Base-by-base conservation (phyloP, 2,888 invertebrate genomes). In the Frankliniella fusca region DNA sequence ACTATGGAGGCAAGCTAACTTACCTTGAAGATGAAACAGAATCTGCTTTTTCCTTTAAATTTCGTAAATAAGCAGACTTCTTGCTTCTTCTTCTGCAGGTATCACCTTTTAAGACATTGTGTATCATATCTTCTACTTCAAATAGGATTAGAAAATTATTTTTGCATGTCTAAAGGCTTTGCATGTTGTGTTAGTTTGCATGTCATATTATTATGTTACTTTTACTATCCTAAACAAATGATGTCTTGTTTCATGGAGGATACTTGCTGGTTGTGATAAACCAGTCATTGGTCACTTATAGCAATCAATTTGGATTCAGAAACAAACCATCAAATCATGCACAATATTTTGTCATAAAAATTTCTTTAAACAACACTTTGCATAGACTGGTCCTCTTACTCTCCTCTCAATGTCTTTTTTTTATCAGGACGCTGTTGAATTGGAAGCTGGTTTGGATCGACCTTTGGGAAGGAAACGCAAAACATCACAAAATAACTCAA, bases 401-500 rank as follows among this genome's bases (percentile, higher is more conserved):
- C 10, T 0, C 48, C 48, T 15, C 38, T 80, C 38, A 80, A 23
- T 81, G 0, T 50, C 27, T 49, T 54, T 80, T 49, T 12, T n/a
- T 28, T 80, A 86, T 83, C 90, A 93, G 91, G 93, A 94, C 87
- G 90, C 91, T 84, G 90, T 91, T 85, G 93, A 94, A 87, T 90
- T 94, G 85, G 94, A 94, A 89, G 92, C 93, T 83, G 89, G 89
- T 28, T 87, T 89, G 92, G 92, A 83, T 89, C 90, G 80, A 91
- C 92, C 87, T 91, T 91, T 85, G 88, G 70, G 90, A 82, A 92
- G 94, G 84, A 94, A 94, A 88, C 92, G 95, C 85, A 96, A 96
- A 89, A 96, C 95, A 82, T 94, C 96, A 28, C 96, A 96, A 87
- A 96, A 95, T 87, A 95, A 96, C 87, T 94, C 94, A 86, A 95